Percentiles rank a stretch among this genome's conserved stretches.
phyloP scores from a whole-genome alignment of 2,113 vertebrate species.

The Centrocercus urophasianus region DNA sequence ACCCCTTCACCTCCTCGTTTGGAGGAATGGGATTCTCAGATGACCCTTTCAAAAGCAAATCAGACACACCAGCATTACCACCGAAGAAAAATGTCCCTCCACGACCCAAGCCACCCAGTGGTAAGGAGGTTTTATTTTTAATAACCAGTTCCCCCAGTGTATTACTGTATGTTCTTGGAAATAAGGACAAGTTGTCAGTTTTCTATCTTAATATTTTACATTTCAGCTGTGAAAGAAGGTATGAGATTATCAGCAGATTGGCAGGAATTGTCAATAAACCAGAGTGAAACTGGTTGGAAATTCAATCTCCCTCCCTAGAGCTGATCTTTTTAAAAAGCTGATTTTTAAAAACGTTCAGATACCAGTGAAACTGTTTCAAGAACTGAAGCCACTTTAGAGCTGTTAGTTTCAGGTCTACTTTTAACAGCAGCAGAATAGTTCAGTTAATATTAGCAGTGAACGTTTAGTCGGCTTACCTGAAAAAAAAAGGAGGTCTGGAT shows the following conservation, averaged over 20 bases:
- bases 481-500: neutral
- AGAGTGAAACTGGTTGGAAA: neutral
- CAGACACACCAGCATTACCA: conserved; percentile 92
- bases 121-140: conserved; percentile 79
- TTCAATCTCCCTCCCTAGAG: neutral
- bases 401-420: conserved; percentile 46
- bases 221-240: neutral
- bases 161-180: neutral
- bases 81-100: conserved; percentile 94
- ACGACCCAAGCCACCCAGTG: conserved; percentile 93
- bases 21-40: conserved; percentile 86
- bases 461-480: neutral
- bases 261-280: neutral
- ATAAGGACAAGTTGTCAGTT: neutral
- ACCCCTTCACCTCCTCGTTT: conserved; percentile 76
- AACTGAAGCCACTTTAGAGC: neutral
- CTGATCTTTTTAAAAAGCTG: neutral
- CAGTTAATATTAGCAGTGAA: neutral
- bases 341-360: neutral
- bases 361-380: conserved; percentile 24
- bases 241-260: neutral
- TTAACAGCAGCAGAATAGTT: neutral
- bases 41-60: conserved; percentile 92
- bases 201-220: neutral
- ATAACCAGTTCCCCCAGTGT: neutral